phyloP scores from a whole-genome alignment of 2,888 invertebrate genomes.

The Drosophila austrosaltans region DNA sequence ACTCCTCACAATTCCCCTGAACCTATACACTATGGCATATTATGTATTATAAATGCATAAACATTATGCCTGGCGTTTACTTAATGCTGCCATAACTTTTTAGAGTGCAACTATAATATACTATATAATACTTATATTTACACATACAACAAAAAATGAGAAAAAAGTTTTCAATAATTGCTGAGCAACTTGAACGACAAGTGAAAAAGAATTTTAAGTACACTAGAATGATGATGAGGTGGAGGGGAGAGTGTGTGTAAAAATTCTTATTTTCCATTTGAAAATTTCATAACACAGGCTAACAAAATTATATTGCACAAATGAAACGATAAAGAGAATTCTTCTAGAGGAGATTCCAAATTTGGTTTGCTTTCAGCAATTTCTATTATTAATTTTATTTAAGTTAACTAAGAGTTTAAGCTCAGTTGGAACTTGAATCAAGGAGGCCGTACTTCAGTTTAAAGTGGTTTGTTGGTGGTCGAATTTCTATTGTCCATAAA shows the following conservation, averaged over 20 bases:
- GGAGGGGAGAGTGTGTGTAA: background rate
- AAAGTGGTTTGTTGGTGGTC: too few relatives aligned
- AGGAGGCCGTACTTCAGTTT: too few relatives aligned
- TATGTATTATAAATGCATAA: constrained; percentile 77
- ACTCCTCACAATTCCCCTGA: constrained; percentile 11
- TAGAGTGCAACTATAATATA: constrained; percentile 26
- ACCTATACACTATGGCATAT: constrained; percentile 45
- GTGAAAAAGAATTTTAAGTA: constrained; percentile 4
- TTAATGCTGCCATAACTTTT: constrained; percentile 71
- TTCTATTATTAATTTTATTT: too few relatives aligned
- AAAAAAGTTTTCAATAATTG: constrained; percentile 62
- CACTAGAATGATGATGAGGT: constrained; percentile 6
- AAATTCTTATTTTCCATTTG: background rate
- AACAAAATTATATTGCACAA: background rate
- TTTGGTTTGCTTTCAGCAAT: too few relatives aligned
- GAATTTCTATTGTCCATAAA: too few relatives aligned
- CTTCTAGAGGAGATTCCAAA: too few relatives aligned
- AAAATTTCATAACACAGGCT: background rate
- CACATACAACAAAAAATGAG: constrained; percentile 13
- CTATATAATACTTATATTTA: background rate
- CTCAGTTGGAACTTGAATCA: too few relatives aligned
- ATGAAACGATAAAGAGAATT: background rate
- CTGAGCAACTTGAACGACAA: constrained; percentile 35
- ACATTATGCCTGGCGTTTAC: constrained; percentile 73
- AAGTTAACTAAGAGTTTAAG: too few relatives aligned